phyloP scores from a whole-genome alignment of 1,140 invertebrate genomes.

The Eriosoma lanigerum region DNA sequence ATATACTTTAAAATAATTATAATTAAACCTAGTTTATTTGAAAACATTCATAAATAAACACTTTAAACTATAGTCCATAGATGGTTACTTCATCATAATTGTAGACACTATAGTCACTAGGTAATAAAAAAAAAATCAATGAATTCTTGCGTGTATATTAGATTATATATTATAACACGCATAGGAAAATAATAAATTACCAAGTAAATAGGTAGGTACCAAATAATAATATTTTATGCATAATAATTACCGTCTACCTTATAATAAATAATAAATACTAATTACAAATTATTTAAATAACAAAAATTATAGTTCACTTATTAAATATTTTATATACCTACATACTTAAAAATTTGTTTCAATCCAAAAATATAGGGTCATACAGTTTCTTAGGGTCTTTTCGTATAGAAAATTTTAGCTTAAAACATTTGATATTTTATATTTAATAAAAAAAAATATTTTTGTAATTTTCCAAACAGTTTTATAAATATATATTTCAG shows the following conservation, averaged over 20 bases:
- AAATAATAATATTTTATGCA: not conserved
- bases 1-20: conserved; percentile 5
- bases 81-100: not conserved
- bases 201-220: not conserved
- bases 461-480: no score
- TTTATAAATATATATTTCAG: no score
- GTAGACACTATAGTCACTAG: not conserved
- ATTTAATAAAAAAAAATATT: no score
- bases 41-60: not conserved
- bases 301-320: no score
- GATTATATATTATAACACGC: not conserved
- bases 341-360: no score
- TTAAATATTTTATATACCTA: no score
- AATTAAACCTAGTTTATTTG: not conserved
- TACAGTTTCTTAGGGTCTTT: no score
- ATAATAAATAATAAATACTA: not conserved
- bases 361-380: no score
- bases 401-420: no score
- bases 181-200: not conserved
- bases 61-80: conserved; percentile 1
- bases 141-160: conserved; percentile 16
- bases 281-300: not conserved
- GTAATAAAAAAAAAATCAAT: not conserved
- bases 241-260: no score
- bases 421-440: no score